Evolutionary conservation across 2,113 vertebrate genomes (phyloP).

Genomic region (Trogon surrucura): DNA sequence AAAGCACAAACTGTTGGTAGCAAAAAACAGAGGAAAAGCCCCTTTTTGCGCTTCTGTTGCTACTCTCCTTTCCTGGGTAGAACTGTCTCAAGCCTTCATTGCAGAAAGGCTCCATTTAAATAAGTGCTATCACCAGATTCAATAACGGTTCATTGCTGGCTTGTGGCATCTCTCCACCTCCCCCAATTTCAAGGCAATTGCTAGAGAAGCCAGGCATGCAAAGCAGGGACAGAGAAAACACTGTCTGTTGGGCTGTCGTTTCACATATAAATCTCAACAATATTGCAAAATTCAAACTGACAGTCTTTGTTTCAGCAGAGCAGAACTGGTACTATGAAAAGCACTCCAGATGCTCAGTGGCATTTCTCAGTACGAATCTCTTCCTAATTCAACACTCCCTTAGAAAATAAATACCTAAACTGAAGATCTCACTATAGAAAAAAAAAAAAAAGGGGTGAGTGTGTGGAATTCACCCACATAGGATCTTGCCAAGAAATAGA

Average conservation of each 20-base stretch:
- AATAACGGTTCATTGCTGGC: not conserved
- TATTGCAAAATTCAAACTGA: slow-evolving; percentile 51
- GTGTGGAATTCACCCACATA: too few relatives aligned
- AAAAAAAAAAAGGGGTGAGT: too few relatives aligned
- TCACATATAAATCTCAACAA: slow-evolving; percentile 47
- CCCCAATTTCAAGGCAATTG: not conserved
- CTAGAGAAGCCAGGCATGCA: not conserved
- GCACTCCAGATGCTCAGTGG: slow-evolving; percentile 72
- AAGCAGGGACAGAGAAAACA: not conserved
- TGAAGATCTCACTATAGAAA: slow-evolving; percentile 16
- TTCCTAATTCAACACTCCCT: slow-evolving; percentile 60
- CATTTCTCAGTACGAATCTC: slow-evolving; percentile 62
- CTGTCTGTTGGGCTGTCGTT: slow-evolving; percentile 55
- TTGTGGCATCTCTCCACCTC: not conserved
- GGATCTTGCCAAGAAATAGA: not conserved
- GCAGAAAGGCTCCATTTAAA: not conserved
- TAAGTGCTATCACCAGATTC: not conserved
- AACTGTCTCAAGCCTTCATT: not conserved
- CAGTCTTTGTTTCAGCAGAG: slow-evolving; percentile 61
- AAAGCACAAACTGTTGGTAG: not conserved
- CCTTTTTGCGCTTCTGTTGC: not conserved
- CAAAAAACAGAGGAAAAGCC: not conserved
- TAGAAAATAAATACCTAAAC: slow-evolving; percentile 47
- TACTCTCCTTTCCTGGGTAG: not conserved
- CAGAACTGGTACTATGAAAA: slow-evolving; percentile 53